Evolutionary conservation across 2,113 vertebrate species (phyloP).

Genomic region (Oplegnathus fasciatus): DNA sequence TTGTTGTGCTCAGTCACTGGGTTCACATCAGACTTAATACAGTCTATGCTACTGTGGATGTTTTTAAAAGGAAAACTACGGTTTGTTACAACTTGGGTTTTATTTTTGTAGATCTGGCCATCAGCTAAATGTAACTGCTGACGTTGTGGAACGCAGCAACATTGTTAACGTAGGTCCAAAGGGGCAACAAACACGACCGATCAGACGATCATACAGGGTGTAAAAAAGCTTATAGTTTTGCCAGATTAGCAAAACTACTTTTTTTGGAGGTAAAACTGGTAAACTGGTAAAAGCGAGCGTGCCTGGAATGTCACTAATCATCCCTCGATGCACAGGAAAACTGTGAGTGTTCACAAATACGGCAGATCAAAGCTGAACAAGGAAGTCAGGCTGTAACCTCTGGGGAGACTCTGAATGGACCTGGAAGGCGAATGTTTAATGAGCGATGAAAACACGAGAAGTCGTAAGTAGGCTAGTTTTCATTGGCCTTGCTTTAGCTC

Average conservation of each 20-base stretch:
- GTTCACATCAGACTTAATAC: constrained; percentile 50
- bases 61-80: constrained; percentile 35
- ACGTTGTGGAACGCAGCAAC: background rate
- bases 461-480: background rate
- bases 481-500: background rate
- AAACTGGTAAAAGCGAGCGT: background rate
- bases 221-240: background rate
- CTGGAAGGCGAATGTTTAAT: background rate
- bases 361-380: background rate
- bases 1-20: constrained; percentile 62
- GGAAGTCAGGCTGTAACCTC: constrained; percentile 2
- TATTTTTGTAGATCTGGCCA: constrained; percentile 6
- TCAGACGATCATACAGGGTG: background rate
- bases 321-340: background rate
- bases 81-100: background rate
- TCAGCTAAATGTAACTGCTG: background rate
- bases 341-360: background rate
- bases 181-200: background rate
- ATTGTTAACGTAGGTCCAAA: background rate
- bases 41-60: background rate
- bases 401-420: background rate
- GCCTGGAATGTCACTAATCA: background rate
- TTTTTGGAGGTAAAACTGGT: background rate
- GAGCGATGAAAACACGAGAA: background rate
- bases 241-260: background rate